Evolutionary conservation across 1,140 invertebrate species (phyloP).

Genomic region (Akabosia matsudoensis): DNA sequence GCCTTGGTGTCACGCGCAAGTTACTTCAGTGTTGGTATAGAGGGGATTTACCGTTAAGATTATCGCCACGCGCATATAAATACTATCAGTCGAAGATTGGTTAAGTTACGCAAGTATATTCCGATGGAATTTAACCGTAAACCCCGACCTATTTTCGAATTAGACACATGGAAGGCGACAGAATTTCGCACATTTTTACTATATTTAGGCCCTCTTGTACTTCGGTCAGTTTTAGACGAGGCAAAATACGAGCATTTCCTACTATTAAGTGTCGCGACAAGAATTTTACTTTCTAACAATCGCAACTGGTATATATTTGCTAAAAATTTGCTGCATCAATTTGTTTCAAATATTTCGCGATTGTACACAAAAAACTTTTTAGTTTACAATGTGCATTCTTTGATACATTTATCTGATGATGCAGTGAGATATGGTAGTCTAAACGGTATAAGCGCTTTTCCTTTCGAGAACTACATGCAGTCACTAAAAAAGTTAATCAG

Average conservation of each 20-base stretch:
- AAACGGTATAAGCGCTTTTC: conserved; percentile 30
- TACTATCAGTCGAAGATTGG: conserved; percentile 6
- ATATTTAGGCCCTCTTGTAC: conserved; percentile 28
- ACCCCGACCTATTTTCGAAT: conserved; percentile 22
- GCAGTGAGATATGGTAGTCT: conserved; percentile 20
- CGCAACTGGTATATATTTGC: conserved; percentile 27
- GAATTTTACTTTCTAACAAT: conserved; percentile 25
- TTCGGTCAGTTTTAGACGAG: conserved; percentile 21
- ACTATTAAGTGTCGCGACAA: conserved; percentile 17
- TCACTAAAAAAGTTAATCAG: conserved; percentile 28
- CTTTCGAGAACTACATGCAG: conserved; percentile 38
- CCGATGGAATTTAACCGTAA: conserved; percentile 38
- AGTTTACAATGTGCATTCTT: conserved; percentile 38
- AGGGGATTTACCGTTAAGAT: background rate
- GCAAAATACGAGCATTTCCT: conserved; percentile 32
- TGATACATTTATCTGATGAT: conserved; percentile 36
- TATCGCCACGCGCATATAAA: background rate
- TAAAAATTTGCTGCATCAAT: conserved; percentile 26
- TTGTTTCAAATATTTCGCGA: conserved; percentile 4
- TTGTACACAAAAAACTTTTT: conserved; percentile 26
- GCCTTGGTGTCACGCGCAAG: conserved; percentile 28
- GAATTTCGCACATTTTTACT: conserved; percentile 39
- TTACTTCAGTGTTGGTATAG: conserved; percentile 7
- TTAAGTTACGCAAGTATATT: background rate
- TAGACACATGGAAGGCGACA: conserved; percentile 33